Evolutionary conservation across 2,888 invertebrate species (phyloP), one percentile per base, ranked within the genome.

Genomic region (Drosophila acutilabella): DNA sequence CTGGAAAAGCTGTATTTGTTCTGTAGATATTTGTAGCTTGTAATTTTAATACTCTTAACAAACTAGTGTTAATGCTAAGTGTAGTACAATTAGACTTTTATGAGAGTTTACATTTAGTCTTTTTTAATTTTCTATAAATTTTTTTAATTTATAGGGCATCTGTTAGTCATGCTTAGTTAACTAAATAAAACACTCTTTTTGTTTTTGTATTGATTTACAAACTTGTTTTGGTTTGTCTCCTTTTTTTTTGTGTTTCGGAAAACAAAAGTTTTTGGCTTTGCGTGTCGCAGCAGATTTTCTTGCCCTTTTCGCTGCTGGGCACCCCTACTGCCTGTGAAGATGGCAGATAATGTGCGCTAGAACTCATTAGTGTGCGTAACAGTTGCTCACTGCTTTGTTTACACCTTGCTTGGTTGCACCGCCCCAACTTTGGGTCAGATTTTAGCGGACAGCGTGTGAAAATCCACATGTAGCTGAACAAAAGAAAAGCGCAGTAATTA

Each of bases 321-420:
- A 38, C 64, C 82, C 78, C 62, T 57, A 65, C 20, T 52, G 36
- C 8, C 26, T 18, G 41, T 16, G 4, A n/a, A 48, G 73, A 73
- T 76, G 64, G 30, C 20, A 65, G 72, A 56, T 51, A 75, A 70
- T 60, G 42, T 60, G 75, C 65, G 86, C 45, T 2, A 13, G 67
- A 60, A 60, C 78, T 82, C 81, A 82, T 82, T 82, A 85, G 69
- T 68, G 82, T 64, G 68, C 47, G 58, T 41, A 51, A 51, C 48
- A 53, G 56, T 64, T 65, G 66, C 30, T 36, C 52, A 33, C 40
- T 36, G 38, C 45, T 41, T 60, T 72, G 75, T 59, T 73, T 61
- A 72, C 77, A 72, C 73, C 72, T 60, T 54, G 42, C 40, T 36
- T 18, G 50, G 44, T 47, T 64, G 62, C 62, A 68, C 66, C 66